Evolutionary conservation across 2,113 vertebrate species (phyloP).

Genomic region (Lepisosteus osseus): DNA sequence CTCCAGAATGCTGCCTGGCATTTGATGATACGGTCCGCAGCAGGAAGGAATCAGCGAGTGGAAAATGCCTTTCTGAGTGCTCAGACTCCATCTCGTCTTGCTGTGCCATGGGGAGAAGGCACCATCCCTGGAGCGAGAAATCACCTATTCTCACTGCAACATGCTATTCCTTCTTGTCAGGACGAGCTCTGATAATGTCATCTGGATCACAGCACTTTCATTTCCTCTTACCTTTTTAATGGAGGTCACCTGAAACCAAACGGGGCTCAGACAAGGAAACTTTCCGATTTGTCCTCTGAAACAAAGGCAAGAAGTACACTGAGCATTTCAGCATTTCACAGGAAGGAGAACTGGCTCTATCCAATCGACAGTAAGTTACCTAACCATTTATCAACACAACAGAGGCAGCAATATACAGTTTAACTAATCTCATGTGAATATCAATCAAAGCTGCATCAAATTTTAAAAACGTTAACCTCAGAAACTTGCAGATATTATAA

Average conservation of each 20-base stretch:
- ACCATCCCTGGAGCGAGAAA: background rate
- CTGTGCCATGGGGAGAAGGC: background rate
- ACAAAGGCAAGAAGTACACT: background rate
- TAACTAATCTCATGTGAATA: too few relatives aligned
- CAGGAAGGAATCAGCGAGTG: background rate
- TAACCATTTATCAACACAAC: too few relatives aligned
- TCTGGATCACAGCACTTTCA: slow-evolving; percentile 6
- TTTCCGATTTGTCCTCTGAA: background rate
- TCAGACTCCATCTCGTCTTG: background rate
- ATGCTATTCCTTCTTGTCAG: background rate
- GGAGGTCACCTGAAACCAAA: background rate
- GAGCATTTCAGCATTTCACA: too few relatives aligned
- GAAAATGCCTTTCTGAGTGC: slow-evolving; percentile 13
- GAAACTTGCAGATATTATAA: too few relatives aligned
- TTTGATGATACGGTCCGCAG: background rate
- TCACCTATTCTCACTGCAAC: too few relatives aligned
- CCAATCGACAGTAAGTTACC: too few relatives aligned
- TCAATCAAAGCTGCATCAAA: too few relatives aligned
- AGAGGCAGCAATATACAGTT: too few relatives aligned
- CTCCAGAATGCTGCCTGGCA: background rate
- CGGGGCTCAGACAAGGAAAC: background rate
- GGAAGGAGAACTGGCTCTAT: too few relatives aligned
- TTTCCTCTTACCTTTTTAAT: background rate
- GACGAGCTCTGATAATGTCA: background rate
- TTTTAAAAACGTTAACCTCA: too few relatives aligned